Evolutionary conservation across 2,797 vertebrate species (phyloP).

Genomic region (Thunnus albacares): DNA sequence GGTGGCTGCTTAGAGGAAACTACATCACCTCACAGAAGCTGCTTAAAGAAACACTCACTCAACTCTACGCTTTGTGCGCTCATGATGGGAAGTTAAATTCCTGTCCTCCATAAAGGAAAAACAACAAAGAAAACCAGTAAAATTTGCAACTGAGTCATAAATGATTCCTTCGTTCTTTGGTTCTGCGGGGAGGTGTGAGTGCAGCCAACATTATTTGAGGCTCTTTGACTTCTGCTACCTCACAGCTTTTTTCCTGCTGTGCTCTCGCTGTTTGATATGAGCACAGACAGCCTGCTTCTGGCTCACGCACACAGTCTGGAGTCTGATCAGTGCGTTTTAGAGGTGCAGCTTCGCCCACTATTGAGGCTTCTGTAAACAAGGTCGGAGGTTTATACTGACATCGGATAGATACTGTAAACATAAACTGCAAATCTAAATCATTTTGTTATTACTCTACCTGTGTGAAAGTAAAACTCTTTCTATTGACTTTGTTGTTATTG

Average conservation of each 20-base stretch:
- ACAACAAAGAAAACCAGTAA: constrained; percentile 53
- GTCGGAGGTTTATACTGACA: constrained; percentile 9
- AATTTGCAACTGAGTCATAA: constrained; percentile 47
- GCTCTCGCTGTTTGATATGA: constrained; percentile 45
- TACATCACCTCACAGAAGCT: constrained; percentile 44
- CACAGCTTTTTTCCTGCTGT: constrained; percentile 28
- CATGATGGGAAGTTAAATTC: constrained; percentile 8
- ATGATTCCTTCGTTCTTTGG: constrained; percentile 36
- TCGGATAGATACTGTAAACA: constrained; percentile 16
- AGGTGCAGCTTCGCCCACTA: constrained; percentile 5
- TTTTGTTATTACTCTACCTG: constrained; percentile 10
- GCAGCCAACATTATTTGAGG: constrained; percentile 35
- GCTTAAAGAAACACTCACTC: constrained; percentile 52
- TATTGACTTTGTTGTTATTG: constrained; percentile 3
- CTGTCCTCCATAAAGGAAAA: constrained; percentile 9
- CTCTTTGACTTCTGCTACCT: constrained; percentile 39
- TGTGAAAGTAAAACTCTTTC: constrained; percentile 25
- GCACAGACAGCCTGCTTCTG: constrained; percentile 28
- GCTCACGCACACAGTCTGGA: constrained; percentile 34
- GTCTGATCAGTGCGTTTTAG: constrained; percentile 13
- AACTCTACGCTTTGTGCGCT: background rate
- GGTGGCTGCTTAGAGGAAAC: constrained; percentile 57
- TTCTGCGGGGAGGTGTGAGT: constrained; percentile 35
- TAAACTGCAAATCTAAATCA: constrained; percentile 25
- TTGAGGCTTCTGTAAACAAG: constrained; percentile 29